Evolutionary conservation across 2,113 vertebrate genomes (phyloP).

Genomic region (Ictalurus punctatus): DNA sequence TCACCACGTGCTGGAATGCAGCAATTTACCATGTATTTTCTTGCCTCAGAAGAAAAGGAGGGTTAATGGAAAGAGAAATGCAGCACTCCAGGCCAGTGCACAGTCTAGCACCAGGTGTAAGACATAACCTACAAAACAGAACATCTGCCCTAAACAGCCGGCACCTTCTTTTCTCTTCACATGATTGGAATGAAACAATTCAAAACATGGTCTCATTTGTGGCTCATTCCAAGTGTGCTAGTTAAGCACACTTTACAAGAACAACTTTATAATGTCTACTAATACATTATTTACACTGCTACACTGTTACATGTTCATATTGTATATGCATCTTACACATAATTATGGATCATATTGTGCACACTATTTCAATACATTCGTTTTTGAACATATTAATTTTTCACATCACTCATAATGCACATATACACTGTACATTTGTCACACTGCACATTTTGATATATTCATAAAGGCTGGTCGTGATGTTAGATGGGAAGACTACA

Average conservation of each 20-base stretch:
- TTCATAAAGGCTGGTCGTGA: neutral
- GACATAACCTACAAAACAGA: slow-evolving; percentile 55
- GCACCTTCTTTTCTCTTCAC: slow-evolving; percentile 26
- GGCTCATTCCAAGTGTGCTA: neutral
- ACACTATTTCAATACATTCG: neutral
- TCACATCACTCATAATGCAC: neutral
- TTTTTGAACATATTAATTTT: neutral
- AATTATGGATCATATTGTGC: neutral
- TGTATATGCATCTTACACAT: neutral
- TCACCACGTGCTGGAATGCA: slow-evolving; percentile 36
- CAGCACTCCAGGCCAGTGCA: slow-evolving; percentile 61
- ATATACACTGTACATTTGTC: neutral
- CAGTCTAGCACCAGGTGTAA: slow-evolving; percentile 69
- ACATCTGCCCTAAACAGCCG: slow-evolving; percentile 62
- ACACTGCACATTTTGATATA: neutral
- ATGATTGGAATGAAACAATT: neutral
- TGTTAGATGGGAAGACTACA: no score
- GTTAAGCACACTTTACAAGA: neutral
- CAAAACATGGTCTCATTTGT: neutral
- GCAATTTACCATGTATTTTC: slow-evolving; percentile 17
- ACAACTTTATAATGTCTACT: neutral
- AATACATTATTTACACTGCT: neutral
- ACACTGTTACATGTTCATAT: neutral
- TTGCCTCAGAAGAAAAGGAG: neutral
- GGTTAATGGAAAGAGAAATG: slow-evolving; percentile 19